Conservation (phyloP, 2,113 vertebrate genomes). For the Dascyllus trimaculatus region DNA sequence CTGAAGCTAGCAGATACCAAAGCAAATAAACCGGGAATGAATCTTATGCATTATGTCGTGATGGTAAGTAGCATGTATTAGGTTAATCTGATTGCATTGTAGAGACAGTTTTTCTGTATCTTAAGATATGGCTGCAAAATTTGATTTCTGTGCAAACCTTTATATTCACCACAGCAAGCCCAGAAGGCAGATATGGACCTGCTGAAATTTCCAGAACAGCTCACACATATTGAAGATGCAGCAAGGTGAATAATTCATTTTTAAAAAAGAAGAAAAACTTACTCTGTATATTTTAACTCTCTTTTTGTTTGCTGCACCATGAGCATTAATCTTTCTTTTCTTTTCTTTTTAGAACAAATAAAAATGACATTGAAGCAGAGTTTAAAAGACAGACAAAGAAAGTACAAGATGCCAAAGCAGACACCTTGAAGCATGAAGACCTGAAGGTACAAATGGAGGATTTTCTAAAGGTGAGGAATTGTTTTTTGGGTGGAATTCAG, state of each 20-base stretch:
- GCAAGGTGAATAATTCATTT: constrained; percentile 71
- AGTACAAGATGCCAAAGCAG: constrained; percentile 68
- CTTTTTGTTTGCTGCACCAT: background rate
- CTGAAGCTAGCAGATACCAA: constrained; percentile 86
- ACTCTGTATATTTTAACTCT: background rate
- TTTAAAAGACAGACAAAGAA: constrained; percentile 73
- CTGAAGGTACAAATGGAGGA: constrained; percentile 80
- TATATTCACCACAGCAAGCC: constrained; percentile 79
- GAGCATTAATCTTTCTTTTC: background rate
- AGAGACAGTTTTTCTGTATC: background rate
- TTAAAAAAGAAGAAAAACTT: background rate
- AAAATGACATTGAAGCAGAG: constrained; percentile 82
- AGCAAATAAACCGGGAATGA: constrained; percentile 88
- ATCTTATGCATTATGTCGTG: constrained; percentile 88
- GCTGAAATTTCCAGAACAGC: constrained; percentile 81
- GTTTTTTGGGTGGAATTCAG: background rate
- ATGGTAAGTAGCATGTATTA: constrained; percentile 76
- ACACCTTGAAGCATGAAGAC: constrained; percentile 76
- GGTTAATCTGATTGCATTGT: background rate
- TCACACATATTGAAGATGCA: constrained; percentile 77
- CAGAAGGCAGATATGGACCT: constrained; percentile 78
- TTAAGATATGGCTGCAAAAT: background rate
- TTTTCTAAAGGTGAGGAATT: constrained; percentile 78
- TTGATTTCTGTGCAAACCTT: background rate
- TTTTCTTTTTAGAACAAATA: constrained; percentile 72